Evolutionary conservation across 2,888 invertebrate genomes (phyloP).

Genomic region (Melieria picta): DNA sequence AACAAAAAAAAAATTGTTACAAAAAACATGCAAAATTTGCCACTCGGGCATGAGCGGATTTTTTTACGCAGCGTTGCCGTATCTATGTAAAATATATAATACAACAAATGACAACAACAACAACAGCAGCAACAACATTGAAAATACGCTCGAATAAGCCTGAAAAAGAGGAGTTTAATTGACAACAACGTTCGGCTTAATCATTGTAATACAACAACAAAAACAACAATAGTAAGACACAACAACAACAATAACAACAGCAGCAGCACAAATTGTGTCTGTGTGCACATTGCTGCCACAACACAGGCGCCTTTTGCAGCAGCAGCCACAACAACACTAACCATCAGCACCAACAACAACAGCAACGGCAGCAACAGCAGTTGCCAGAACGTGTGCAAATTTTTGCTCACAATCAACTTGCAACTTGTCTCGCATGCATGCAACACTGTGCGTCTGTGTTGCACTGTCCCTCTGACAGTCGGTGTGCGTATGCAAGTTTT

Average conservation of each 20-base stretch:
- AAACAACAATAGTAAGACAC: not conserved
- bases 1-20: not conserved
- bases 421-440: too few species aligned
- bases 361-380: constrained; percentile 8
- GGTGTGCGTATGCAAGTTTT: constrained; percentile 19
- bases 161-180: not conserved
- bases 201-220: not conserved
- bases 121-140: constrained; percentile 6
- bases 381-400: constrained; percentile 1
- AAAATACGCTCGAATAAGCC: too few species aligned
- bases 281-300: not conserved
- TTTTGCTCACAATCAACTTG: not conserved
- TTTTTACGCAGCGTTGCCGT: not conserved
- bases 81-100: constrained; percentile 5
- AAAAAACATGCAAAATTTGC: constrained; percentile 5
- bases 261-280: constrained; percentile 15
- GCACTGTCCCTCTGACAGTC: constrained; percentile 10
- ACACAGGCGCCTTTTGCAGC: not conserved
- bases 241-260: constrained; percentile 12
- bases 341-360: not conserved
- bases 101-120: not conserved
- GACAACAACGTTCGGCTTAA: not conserved
- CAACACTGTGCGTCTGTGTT: too few species aligned
- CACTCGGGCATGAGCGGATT: not conserved
- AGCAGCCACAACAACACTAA: constrained; percentile 21